Evolutionary conservation across 2,888 invertebrate genomes (phyloP), one percentile per base, ranked within the genome.

Genomic region (Marasmarcha lunaedactyla): DNA sequence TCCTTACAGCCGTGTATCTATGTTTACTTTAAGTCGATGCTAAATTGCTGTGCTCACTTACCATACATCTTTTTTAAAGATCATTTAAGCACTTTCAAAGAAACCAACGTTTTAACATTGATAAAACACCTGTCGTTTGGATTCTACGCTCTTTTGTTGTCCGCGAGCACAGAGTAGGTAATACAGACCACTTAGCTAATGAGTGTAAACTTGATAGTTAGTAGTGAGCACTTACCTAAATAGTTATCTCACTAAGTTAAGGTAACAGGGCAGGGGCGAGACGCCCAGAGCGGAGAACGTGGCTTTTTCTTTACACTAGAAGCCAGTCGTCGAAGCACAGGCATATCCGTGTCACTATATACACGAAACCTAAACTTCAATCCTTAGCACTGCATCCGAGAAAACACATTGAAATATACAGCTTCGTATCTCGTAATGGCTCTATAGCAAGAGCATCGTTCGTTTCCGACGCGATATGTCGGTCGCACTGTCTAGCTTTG

Each of bases 221-320:
- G n/a, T n/a, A n/a, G n/a, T n/a, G n/a, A n/a, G n/a, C n/a, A 76
- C 81, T 81, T 64, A 83, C 83, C 83, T 81, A 81, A 79, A 81
- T 71, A 57, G 69, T 79, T 83, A 81, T 76, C 81, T 73, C 78
- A 77, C 76, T 69, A 70, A 74, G 58, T 57, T 60, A 64, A 63
- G 62, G 62, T 59, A 78, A 72, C 61, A 56, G 59, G 58, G 58
- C 49, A 57, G 59, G 46, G 71, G 65, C 61, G 63, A 59, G 59
- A 57, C 51, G 48, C 51, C 53, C 51, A 55, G 61, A 59, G 54
- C 63, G 63, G 63, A 53, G 60, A 64, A 63, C 56, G 53, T 63
- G 71, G 69, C 76, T 83, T 83, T 81, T 83, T 83, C 71, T 77
- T 81, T 50, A 81, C 81, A 69, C 76, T 77, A 43, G 72, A 61